A percentile compares a stretch with the other conserved stretches of the same genome.
These are phyloP conservation scores for Fulmarus glacialis DNA, from an alignment of 2,113 vertebrate species.

Conservation along the genomic window DNA sequence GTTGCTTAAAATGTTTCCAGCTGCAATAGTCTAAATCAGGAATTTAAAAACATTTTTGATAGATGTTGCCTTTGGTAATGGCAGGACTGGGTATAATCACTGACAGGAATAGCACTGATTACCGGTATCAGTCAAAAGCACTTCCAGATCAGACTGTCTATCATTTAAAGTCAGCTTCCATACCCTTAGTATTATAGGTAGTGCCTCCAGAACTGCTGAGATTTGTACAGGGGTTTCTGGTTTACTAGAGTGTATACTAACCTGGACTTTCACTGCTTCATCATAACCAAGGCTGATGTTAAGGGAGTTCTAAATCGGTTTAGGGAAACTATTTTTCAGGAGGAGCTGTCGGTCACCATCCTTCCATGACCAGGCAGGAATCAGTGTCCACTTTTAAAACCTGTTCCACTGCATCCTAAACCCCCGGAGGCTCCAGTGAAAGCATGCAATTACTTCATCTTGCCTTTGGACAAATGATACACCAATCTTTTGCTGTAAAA, in stretches of 20 bases:
- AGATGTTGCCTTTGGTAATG: background rate
- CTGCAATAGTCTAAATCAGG: constrained; percentile 46
- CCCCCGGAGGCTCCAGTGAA: background rate
- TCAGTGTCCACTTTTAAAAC: background rate
- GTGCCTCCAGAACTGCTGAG: background rate
- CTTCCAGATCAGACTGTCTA: constrained; percentile 1
- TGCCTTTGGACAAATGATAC: background rate
- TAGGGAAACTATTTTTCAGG: background rate
- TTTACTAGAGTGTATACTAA: background rate
- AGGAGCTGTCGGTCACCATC: background rate
- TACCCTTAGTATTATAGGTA: background rate
- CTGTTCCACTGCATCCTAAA: background rate
- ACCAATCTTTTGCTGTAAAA: background rate
- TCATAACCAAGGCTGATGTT: background rate
- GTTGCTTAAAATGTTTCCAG: constrained; percentile 49
- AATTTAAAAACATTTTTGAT: constrained; percentile 37
- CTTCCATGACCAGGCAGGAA: background rate
- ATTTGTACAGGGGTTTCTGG: background rate
- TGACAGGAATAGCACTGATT: constrained; percentile 51
- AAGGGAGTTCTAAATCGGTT: background rate
- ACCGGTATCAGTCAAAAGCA: background rate
- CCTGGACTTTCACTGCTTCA: background rate
- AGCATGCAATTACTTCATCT: background rate
- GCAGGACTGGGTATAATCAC: constrained; percentile 37
- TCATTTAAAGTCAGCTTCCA: background rate